Conservation (phyloP, 2,888 invertebrate species). For the Frankliniella fusca region DNA sequence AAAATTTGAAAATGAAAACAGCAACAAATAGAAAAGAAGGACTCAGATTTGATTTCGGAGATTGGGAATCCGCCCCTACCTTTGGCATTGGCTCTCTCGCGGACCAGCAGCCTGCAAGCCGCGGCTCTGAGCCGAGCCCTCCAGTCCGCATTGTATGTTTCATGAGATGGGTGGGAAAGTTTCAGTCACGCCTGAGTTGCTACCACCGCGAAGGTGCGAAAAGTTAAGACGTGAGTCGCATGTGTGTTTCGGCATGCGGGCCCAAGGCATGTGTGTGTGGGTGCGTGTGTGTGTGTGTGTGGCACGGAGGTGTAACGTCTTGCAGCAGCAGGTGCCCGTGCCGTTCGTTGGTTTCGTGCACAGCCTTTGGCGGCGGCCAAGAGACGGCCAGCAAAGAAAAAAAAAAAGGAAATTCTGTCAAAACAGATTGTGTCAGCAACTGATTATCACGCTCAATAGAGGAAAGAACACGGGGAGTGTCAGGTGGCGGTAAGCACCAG, state of each 20-base stretch:
- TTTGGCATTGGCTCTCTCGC: not conserved
- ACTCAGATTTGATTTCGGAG: not conserved
- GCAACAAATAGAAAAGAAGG: too few relatives aligned
- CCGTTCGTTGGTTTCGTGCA: not conserved
- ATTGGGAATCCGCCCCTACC: too few relatives aligned
- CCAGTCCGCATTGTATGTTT: conserved; percentile 10
- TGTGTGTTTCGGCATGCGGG: not conserved
- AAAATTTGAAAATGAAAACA: too few relatives aligned
- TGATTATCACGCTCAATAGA: too few relatives aligned
- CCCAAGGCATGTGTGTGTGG: not conserved
- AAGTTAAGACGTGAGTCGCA: conserved; percentile 26
- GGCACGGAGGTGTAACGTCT: not conserved
- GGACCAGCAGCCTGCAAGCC: not conserved
- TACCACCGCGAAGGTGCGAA: conserved; percentile 4
- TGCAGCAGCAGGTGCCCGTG: not conserved
- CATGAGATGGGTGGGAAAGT: conserved; percentile 17
- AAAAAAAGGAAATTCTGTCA: not conserved
- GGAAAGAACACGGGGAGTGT: too few relatives aligned
- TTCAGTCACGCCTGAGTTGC: conserved; percentile 2
- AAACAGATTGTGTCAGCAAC: not conserved
- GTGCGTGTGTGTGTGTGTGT: not conserved
- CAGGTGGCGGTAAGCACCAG: too few relatives aligned
- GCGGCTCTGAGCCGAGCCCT: not conserved
- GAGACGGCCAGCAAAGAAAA: not conserved
- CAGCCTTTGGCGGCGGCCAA: too few relatives aligned